These are phyloP conservation scores for Rhipidura dahli DNA, from an alignment of 2,113 vertebrate genomes.

Conservation along the genomic window DNA sequence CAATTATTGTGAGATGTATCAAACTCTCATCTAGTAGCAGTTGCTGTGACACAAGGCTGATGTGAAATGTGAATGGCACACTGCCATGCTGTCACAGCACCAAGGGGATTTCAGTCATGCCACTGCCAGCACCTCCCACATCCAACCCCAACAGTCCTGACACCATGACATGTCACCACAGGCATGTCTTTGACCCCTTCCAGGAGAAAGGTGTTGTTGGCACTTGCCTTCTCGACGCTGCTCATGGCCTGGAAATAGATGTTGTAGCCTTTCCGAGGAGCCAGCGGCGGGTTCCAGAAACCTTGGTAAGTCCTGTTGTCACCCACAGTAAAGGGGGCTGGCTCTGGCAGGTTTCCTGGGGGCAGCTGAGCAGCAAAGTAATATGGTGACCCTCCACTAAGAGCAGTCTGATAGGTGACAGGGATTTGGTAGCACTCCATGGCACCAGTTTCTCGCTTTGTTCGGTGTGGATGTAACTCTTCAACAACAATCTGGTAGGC, in stretches of 20 bases:
- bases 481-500: slow-evolving; percentile 97
- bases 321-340: slow-evolving; percentile 92
- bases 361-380: slow-evolving; percentile 95
- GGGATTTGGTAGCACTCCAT: slow-evolving; percentile 93
- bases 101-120: not conserved
- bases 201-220: not conserved
- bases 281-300: slow-evolving; percentile 95
- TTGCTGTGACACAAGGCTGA: not conserved
- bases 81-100: not conserved
- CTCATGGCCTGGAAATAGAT: slow-evolving; percentile 99
- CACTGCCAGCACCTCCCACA: not conserved
- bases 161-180: not conserved
- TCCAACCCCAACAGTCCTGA: not conserved
- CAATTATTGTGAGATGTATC: not conserved
- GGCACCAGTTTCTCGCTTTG: slow-evolving; percentile 84
- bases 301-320: slow-evolving; percentile 97
- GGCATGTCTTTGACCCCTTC: not conserved
- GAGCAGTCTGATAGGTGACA: slow-evolving; percentile 86
- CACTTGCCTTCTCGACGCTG: slow-evolving; percentile 92
- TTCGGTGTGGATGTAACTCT: slow-evolving; percentile 86
- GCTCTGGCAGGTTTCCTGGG: slow-evolving; percentile 88
- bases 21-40: not conserved
- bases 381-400: slow-evolving; percentile 84
- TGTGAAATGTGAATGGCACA: not conserved
- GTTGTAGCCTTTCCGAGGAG: slow-evolving; percentile 97